Evolutionary conservation across 2,797 vertebrate genomes (phyloP), one percentile per base, ranked within the genome.

Genomic region (Euthynnus affinis): DNA sequence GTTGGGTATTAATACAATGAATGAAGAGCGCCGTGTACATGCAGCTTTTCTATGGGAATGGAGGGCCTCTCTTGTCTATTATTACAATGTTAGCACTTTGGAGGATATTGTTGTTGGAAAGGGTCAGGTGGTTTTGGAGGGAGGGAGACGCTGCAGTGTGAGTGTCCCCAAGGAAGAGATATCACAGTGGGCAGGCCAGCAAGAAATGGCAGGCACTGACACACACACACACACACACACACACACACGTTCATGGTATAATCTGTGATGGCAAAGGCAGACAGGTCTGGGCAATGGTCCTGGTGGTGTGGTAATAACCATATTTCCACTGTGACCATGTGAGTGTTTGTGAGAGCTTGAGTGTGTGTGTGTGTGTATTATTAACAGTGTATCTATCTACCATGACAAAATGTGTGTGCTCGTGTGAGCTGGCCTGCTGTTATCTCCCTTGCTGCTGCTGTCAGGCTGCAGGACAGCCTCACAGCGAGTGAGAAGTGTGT

Each of bases 231-330:
- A 37, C 20, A 60, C 40, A 66, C 55, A 58, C 60, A 3, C 56
- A 64, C 66, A 65, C 78, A 55, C 74, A 61, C 55, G 34, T 80
- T 81, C 92, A 89, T 71, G 76, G 82, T 90, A 80, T 92, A 94
- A 95, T 95, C 92, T 87, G 73, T 69, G 76, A 90, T 93, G 92
- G 88, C 93, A 95, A 90, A 84, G 76, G 84, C 85, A 86, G 87
- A 89, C 87, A 87, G 82, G 90, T 77, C 90, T 85, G 91, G 91
- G 92, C 92, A 94, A 44, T 53, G 48, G 69, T 88, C 88, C 86
- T 91, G 80, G 80, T 79, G 75, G 79, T 89, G 83, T 84, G 90
- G 90, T 93, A 91, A 93, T 91, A 93, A 92, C 91, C 74, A 68
- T 77, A 74, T 91, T 91, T 91, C 83, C 83, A 88, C 84, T 87